These are phyloP conservation scores for Epizoanthus rinbou DNA, from an alignment of 92 coral and sea anemone species.

Conservation along the genomic window DNA sequence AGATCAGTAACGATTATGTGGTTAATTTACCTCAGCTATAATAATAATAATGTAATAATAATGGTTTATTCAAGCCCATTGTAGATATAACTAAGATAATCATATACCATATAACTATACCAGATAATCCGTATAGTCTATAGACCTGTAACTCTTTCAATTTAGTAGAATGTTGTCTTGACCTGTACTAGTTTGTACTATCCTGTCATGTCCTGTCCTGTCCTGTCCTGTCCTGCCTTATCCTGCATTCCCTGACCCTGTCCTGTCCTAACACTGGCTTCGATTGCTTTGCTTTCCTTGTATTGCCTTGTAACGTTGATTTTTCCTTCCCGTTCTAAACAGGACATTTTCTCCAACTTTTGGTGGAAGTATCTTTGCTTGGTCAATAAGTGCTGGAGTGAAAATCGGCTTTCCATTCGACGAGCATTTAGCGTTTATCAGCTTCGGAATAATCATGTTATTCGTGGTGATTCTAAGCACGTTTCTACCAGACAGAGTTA, in stretches of 20 bases:
- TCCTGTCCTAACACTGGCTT: background rate
- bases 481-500: constrained; percentile 53
- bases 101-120: too few relatives aligned
- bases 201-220: too few relatives aligned
- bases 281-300: background rate
- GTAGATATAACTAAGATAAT: too few relatives aligned
- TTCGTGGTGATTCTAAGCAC: constrained; percentile 58
- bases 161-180: too few relatives aligned
- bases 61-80: too few relatives aligned
- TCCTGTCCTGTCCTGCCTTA: background rate
- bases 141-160: too few relatives aligned
- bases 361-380: constrained; percentile 82
- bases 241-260: too few relatives aligned
- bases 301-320: background rate
- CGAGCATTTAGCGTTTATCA: constrained; percentile 66
- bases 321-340: constrained; percentile 11
- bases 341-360: constrained; percentile 74
- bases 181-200: too few relatives aligned
- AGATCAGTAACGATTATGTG: too few relatives aligned
- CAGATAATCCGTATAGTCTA: too few relatives aligned
- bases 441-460: constrained; percentile 59
- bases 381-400: constrained; percentile 86
- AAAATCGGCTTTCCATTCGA: constrained; percentile 82
- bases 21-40: too few relatives aligned
- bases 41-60: too few relatives aligned